Evolutionary conservation across 2,797 vertebrate species (phyloP).

Genomic region (Tenualosa ilisha): DNA sequence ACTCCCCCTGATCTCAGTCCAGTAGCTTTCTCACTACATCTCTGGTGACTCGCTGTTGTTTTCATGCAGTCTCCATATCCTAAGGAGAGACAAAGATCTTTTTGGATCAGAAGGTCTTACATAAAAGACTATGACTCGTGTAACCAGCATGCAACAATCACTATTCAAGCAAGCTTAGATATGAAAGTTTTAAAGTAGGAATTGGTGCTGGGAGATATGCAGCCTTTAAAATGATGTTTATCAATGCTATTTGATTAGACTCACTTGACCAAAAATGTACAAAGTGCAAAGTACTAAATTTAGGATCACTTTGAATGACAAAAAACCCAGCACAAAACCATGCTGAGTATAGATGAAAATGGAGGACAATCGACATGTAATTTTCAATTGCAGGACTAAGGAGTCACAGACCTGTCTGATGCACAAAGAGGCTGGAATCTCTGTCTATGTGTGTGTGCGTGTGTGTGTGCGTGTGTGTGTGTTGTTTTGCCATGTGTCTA

Average conservation of each 20-base stretch:
- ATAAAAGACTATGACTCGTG: not conserved
- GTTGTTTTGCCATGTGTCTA: slow-evolving; percentile 31
- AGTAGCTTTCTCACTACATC: not conserved
- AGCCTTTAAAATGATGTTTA: not conserved
- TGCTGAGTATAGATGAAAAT: not conserved
- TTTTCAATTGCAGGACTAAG: not conserved
- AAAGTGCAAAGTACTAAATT: not conserved
- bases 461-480: slow-evolving; percentile 21
- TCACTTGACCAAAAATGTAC: not conserved
- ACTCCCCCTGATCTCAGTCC: not conserved
- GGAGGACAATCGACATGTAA: not conserved
- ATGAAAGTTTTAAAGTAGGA: not conserved
- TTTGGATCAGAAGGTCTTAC: not conserved
- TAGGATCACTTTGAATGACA: not conserved
- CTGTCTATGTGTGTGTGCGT: slow-evolving; percentile 14
- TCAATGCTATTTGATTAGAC: not conserved
- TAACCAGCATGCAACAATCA: not conserved
- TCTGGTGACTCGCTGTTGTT: not conserved
- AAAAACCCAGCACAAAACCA: not conserved
- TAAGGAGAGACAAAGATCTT: not conserved
- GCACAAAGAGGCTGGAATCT: not conserved
- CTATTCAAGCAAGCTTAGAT: not conserved
- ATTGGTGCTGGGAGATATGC: not conserved
- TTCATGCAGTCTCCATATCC: not conserved
- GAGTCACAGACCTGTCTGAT: not conserved